Evolutionary conservation across 2,888 invertebrate species (phyloP).

Genomic region (Aromia moschata): DNA sequence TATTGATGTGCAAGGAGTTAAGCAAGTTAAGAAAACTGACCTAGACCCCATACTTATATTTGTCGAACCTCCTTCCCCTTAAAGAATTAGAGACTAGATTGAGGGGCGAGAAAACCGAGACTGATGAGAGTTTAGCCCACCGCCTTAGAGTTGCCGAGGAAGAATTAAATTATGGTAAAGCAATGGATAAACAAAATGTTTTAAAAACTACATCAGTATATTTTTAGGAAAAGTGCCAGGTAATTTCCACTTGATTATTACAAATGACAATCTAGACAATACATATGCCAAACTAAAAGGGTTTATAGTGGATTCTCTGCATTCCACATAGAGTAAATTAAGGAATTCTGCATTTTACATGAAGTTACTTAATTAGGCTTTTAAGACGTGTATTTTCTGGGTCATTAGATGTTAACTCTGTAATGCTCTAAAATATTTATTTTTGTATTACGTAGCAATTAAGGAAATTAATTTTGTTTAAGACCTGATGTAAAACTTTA

Average conservation of each 20-base stretch:
- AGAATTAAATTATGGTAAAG: conserved; percentile 85
- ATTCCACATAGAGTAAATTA: conserved; percentile 3
- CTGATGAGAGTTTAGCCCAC: conserved; percentile 82
- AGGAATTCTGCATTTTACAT: not conserved
- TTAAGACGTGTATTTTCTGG: not conserved
- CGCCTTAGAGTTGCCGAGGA: conserved; percentile 80
- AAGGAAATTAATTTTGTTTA: not conserved
- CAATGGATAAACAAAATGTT: not conserved
- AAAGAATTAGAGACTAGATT: conserved; percentile 79
- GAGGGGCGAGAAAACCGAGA: conserved; percentile 86
- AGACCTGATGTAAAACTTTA: too few species aligned
- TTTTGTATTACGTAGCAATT: not conserved
- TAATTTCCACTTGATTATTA: conserved; percentile 84
- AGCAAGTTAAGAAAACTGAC: conserved; percentile 78
- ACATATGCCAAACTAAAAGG: conserved; percentile 41
- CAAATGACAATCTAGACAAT: conserved; percentile 83
- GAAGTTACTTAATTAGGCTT: not conserved
- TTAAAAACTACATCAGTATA: conserved; percentile 5
- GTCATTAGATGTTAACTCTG: not conserved
- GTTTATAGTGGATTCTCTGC: conserved; percentile 30
- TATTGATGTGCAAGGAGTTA: conserved; percentile 95
- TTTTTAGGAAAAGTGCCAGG: conserved; percentile 65
- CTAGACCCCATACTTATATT: conserved; percentile 88
- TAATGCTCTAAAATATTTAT: not conserved
- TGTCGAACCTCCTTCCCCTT: conserved; percentile 90